phyloP scores from a whole-genome alignment of 2,113 vertebrate species.

The Chlamydotis undulata region DNA sequence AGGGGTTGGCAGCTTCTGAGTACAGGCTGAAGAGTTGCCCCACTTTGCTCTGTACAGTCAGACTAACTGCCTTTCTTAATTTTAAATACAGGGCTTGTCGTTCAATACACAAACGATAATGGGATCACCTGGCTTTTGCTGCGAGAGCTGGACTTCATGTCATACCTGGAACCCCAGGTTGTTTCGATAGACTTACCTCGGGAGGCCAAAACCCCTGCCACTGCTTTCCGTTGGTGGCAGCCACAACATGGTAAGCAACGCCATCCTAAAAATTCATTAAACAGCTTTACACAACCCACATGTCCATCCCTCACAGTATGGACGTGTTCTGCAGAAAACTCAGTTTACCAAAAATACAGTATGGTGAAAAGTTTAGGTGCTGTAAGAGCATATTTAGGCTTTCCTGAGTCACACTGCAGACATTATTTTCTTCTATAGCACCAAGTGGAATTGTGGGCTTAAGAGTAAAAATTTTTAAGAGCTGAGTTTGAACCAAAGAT shows the following conservation, averaged over 20 bases:
- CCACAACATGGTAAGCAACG: constrained; percentile 86
- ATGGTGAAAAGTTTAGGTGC: background rate
- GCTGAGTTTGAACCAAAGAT: background rate
- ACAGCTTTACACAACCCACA: background rate
- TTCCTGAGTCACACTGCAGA: background rate
- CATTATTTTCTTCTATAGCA: background rate
- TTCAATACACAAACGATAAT: constrained; percentile 95
- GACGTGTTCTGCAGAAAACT: background rate
- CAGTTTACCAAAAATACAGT: background rate
- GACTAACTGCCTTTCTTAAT: constrained; percentile 20
- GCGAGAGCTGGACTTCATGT: constrained; percentile 92
- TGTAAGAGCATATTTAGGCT: background rate
- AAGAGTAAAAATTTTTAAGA: background rate
- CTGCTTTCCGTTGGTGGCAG: constrained; percentile 97
- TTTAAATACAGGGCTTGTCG: constrained; percentile 83
- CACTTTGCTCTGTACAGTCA: background rate
- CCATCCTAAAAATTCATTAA: background rate
- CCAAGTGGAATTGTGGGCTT: background rate
- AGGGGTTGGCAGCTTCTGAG: background rate
- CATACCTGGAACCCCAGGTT: constrained; percentile 92
- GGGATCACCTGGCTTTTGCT: constrained; percentile 93
- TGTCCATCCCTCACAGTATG: background rate
- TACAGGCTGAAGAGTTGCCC: background rate
- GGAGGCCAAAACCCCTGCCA: constrained; percentile 89
- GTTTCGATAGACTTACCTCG: constrained; percentile 92